These are phyloP conservation scores for Rachycentron canadum DNA, from an alignment of 2,797 vertebrate genomes.

Conservation along the genomic window DNA sequence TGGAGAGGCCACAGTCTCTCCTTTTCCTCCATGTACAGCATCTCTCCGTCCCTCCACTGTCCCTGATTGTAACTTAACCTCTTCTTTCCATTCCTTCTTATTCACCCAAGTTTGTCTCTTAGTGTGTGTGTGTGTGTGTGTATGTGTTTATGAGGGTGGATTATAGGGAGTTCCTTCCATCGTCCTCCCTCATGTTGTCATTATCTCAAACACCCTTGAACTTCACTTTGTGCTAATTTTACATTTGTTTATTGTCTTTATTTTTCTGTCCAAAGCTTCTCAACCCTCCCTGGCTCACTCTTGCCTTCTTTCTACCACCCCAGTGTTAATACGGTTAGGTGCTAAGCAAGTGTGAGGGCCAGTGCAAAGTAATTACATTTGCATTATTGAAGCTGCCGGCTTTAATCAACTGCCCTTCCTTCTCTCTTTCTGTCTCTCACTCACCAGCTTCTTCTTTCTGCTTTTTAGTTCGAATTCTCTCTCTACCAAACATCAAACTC, in stretches of 20 bases:
- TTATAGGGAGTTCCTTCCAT: not conserved
- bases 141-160: too few relatives aligned
- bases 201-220: slow-evolving; percentile 18
- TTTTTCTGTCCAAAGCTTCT: slow-evolving; percentile 17
- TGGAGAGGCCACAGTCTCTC: slow-evolving; percentile 24
- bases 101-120: too few relatives aligned
- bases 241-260: slow-evolving; percentile 23
- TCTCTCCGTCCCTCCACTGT: not conserved
- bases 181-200: not conserved
- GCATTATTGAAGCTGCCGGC: slow-evolving; percentile 84
- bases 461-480: not conserved
- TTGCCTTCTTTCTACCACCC: slow-evolving; percentile 39
- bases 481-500: not conserved
- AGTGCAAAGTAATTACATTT: slow-evolving; percentile 84
- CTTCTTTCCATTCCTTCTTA: not conserved
- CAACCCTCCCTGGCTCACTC: not conserved
- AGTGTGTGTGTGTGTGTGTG: too few relatives aligned
- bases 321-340: slow-evolving; percentile 74
- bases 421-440: slow-evolving; percentile 16
- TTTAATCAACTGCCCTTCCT: slow-evolving; percentile 77
- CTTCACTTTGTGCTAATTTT: slow-evolving; percentile 20
- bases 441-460: slow-evolving; percentile 22
- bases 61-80: not conserved
- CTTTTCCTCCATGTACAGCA: not conserved
- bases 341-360: slow-evolving; percentile 72